Base-by-base conservation (phyloP, 1,140 invertebrate genomes). In the Lethrus apterus region DNA sequence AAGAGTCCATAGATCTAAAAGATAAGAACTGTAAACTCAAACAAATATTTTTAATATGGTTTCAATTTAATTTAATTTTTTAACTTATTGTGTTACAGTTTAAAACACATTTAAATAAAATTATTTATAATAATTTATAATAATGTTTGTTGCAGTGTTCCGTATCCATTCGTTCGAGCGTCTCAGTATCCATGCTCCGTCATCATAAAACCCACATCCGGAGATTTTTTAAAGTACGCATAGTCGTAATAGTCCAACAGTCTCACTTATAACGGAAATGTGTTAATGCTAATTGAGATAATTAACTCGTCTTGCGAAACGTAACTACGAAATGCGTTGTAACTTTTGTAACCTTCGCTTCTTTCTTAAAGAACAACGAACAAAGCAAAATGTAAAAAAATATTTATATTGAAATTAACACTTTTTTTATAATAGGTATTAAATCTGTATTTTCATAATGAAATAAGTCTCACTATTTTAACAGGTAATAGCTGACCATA, bases 141-240 rank as follows among this genome's bases (percentile, higher is more conserved):
- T 18, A 20, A 9, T 68, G n/a, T 53, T 59, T 31, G 61, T 75
- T 67, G 48, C 64, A 81, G 80, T 62, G 68, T 89, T 51, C 84
- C 84, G 44, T 86, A 83, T 71, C 85, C 85, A 19, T 86, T 89
- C 67, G 76, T 80, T 24, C 72, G 79, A 64, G 84, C 84, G 32
- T 77, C 75, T 40, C 80, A 84, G 56, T 73, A 80, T 67, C 79
- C 81, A 38, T 82, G 81, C 59, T 74, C 81, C 13, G 75, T 89
- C 52, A 75, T 88, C 9, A 80, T 89, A 55, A 84, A 83, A 65
- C 85, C 86, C 42, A 87, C 86, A 9, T 73, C 73, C 51, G 85
- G 85, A 35, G 82, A 86, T 71, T 89, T 89, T 69, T 69, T 89
- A 43, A 82, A 85, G 85, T 88, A 73, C 78, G 73, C n/a, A 21